Base-by-base conservation (phyloP, 2,797 vertebrate species). In the Dryobates pubescens region DNA sequence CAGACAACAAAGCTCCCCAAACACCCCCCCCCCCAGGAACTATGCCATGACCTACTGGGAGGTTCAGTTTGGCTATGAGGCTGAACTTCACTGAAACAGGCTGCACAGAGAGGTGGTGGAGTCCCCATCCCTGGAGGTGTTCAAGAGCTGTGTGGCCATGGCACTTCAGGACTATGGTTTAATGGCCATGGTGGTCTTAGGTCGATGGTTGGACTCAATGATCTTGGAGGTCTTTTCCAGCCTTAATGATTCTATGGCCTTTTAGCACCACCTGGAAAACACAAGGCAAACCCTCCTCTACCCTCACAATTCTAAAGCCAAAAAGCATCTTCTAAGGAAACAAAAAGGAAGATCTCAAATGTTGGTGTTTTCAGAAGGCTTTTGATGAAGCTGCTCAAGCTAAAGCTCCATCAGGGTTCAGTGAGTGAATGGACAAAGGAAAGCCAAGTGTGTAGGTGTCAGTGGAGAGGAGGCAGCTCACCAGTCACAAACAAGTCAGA, bases 21-120 rank as follows among this genome's bases (percentile, higher is more conserved):
- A 2, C 18, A 1, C 27, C 13, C 13, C 45, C 2, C 27, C 16
- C 13, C 45, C 45, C 3, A 24, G 10, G 4, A 41, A 23, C 4
- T 10, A 11, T 34, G 16, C 47, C 36, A 7, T 10, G 6, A 63
- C 17, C 70, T 63, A n/a, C 3, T 26, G 23, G 49, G 49, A 51
- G 49, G 22, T 24, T 51, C 49, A 51, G 49, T 51, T 24, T 24
- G 23, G 23, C 49, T 51, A 24, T 51, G 12, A 51, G 23, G 23
- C 51, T 24, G 49, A 51, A 51, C 24, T 51, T 24, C 49, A 51
- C 23, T 51, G 49, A 24, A 23, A 51, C 9, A 51, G 49, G 49
- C 49, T 49, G 22, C 49, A 22, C 22, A 49, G 49, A 10, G 22
- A 49, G 22, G 49, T 49, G 49, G 22, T 49, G 22, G 49, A 49